Base-by-base conservation (phyloP, 2,113 vertebrate genomes). In the Dermatemys mawii region DNA sequence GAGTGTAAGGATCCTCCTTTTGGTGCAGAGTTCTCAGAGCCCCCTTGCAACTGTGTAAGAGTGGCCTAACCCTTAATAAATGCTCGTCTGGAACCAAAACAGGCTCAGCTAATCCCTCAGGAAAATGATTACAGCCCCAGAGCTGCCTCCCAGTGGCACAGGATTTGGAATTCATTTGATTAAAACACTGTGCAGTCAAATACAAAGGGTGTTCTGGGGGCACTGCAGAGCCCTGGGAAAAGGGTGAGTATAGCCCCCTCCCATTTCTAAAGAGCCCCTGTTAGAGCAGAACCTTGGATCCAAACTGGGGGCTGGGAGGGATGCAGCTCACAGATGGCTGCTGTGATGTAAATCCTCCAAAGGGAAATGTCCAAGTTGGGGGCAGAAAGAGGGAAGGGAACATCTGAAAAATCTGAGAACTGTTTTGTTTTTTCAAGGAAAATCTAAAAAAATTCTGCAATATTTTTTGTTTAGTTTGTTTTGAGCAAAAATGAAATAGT, bases 101-200 rank as follows among this genome's bases (percentile, higher is more conserved):
- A 2, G 67, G 70, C 82, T 88, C 82, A 73, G 67, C 44, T 94
- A 88, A 91, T 88, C 82, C 78, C 11, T 26, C 51, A 38, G 84
- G 49, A 78, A 88, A 94, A 94, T 82, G 11, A 86, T 88, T 94
- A 82, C 82, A 88, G 55, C 70, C 85, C 78, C 50, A 78, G 67
- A 78, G 49, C 78, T 78, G 29, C 49, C 81, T 86, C 67, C 78
- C 29, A 9, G 49, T 88, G 49, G 49, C 78, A 83, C 0, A 0
- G 12, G 70, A 79, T 90, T 88, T 91, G 50, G 41, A 48, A 91
- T 91, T 84, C 0, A 32, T 90, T 91, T 90, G 84, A 60, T 46
- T 88, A 13, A 87, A 81, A 73, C 90, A 78, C 11, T 17, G 3
- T 19, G 83, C 13, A 91, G 57, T 57, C 2, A 3, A 92, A 96